Evolutionary conservation across 2,888 invertebrate genomes (phyloP), one percentile per base, ranked within the genome.

Genomic region (Drosophila neotestacea): DNA sequence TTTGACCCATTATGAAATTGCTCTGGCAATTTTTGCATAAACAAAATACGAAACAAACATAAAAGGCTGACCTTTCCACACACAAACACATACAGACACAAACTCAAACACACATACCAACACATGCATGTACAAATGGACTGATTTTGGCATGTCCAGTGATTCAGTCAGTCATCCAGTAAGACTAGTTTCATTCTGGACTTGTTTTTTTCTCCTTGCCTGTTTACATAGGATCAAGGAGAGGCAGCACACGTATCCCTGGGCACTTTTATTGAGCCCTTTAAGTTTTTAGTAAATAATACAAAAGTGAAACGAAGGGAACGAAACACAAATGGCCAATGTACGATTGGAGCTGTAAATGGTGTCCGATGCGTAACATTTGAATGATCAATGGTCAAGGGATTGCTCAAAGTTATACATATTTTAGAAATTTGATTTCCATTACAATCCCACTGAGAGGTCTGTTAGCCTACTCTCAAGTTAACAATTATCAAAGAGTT

Each of bases 1-100:
- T 87, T 88, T 88, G 87, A 85, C 87, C 87, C 87, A 87, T 87
- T 87, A 88, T 81, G 83, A 87, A 86, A 87, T 87, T 86, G 87
- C 87, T 85, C 78, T 73, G 81, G 87, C 81, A 83, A 86, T 81
- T 87, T 85, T 86, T 81, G 88, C 83, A 86, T 84, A 84, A 86
- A 84, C 86, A 86, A 88, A 84, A 86, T 84, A 85, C 85, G 79
- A 85, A 85, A 87, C 76, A 87, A 85, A 86, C 83, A 80, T 78
- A 76, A 82, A 85, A 83, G 71, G 79, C 74, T 79, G 85, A 86
- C 85, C 85, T 81, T 85, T 85, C 65, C 41, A 47, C 67, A 71
- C 44, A 72, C 22, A 67, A 51, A 61, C 28, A 46, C 44, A 55
- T 7, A 41, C 27, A 47, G 10, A 58, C 36, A 55, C 10, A 63